Evolutionary conservation across 1,140 invertebrate species (phyloP).

Genomic region (Mya arenaria): DNA sequence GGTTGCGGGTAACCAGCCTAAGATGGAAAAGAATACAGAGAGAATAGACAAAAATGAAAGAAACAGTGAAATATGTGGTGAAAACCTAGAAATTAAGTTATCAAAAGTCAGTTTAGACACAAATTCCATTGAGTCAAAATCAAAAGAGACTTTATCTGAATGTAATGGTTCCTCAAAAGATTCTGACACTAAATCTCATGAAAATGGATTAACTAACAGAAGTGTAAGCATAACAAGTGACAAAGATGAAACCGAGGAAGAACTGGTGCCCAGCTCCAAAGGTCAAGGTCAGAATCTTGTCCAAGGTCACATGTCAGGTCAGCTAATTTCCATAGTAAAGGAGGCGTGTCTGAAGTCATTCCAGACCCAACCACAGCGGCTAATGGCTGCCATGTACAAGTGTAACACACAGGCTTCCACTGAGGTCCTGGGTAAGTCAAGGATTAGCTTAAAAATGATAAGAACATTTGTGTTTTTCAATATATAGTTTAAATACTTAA

Average conservation of each 20-base stretch:
- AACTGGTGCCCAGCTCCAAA: background rate
- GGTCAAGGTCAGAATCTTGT: slow-evolving; percentile 20
- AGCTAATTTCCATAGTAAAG: slow-evolving; percentile 95
- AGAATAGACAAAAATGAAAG: background rate
- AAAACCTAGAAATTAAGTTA: slow-evolving; percentile 1
- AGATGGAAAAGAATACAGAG: background rate
- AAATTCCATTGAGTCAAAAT: background rate
- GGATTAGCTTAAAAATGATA: too few species aligned
- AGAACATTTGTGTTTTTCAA: too few species aligned
- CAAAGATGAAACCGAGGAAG: background rate
- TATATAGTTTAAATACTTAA: too few species aligned
- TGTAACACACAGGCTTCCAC: slow-evolving; percentile 95
- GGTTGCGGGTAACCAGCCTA: background rate
- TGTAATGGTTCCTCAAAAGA: too few species aligned
- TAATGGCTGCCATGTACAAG: slow-evolving; percentile 98
- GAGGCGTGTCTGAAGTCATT: slow-evolving; percentile 94
- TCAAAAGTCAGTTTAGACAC: background rate
- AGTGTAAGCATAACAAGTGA: background rate
- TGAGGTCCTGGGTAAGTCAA: slow-evolving; percentile 96
- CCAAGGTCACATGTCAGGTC: slow-evolving; percentile 86
- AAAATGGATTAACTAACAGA: background rate
- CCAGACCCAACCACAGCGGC: slow-evolving; percentile 92
- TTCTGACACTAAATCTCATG: too few species aligned
- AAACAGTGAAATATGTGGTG: slow-evolving; percentile 7
- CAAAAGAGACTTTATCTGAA: background rate